These are phyloP conservation scores for Chloropsis cyanopogon DNA, from an alignment of 2,113 vertebrate genomes.

Conservation along the genomic window DNA sequence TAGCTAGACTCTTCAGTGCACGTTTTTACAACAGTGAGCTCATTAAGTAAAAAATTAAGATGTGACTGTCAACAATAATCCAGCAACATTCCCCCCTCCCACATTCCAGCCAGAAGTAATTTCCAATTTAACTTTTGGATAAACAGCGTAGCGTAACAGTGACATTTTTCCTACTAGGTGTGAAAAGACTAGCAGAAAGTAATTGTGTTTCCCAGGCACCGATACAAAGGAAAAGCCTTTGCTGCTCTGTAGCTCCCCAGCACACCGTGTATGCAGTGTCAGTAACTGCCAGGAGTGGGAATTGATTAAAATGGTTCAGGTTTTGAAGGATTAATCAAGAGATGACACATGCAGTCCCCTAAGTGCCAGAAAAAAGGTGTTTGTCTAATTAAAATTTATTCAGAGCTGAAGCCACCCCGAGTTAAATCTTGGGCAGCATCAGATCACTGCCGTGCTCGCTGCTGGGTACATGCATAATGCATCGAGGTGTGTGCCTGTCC, in stretches of 20 bases:
- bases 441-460: neutral
- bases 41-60: neutral
- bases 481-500: neutral
- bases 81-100: neutral
- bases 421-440: neutral
- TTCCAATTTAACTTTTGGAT: conserved; percentile 20
- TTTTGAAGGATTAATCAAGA: conserved; percentile 67
- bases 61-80: neutral
- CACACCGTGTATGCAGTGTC: neutral
- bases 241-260: neutral
- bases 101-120: neutral
- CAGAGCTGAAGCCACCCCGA: conserved; percentile 30
- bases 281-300: conserved; percentile 14
- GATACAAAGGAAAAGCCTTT: neutral
- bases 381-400: conserved; percentile 65
- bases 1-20: neutral
- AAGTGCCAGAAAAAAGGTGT: conserved; percentile 48
- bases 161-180: conserved; percentile 10
- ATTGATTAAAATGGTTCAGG: conserved; percentile 40
- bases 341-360: conserved; percentile 36
- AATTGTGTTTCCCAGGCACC: neutral
- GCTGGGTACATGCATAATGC: conserved; percentile 53
- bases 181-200: conserved; percentile 2
- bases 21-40: neutral
- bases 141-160: neutral